Conservation (phyloP, 2,113 vertebrate species). For the Crypturellus undulatus region DNA sequence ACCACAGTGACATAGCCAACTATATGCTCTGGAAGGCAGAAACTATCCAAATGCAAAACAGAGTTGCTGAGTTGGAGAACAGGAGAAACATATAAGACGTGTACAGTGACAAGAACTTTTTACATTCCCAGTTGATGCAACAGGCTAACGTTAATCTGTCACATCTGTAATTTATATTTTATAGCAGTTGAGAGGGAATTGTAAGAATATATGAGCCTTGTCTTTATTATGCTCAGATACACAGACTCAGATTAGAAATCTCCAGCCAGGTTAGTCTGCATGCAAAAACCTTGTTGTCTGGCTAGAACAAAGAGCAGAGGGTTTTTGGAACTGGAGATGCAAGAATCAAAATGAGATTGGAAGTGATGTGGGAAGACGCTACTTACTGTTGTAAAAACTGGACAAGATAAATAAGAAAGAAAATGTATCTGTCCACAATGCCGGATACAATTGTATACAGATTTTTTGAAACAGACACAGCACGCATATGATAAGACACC, state of each 20-base stretch:
- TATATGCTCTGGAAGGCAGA: not conserved
- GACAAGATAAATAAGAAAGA: slow-evolving; percentile 1
- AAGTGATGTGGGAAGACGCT: not conserved
- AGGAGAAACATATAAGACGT: not conserved
- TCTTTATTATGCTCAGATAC: slow-evolving; percentile 45
- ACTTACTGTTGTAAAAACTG: not conserved
- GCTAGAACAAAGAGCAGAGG: slow-evolving; percentile 1
- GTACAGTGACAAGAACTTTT: not conserved
- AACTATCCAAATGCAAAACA: not conserved
- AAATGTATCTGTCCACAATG: not conserved
- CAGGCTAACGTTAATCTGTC: slow-evolving; percentile 12
- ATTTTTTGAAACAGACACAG: not conserved
- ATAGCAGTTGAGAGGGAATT: slow-evolving; percentile 37
- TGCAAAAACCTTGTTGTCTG: not conserved
- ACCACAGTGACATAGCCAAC: not conserved
- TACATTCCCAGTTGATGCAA: not conserved
- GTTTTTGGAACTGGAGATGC: not conserved
- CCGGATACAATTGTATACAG: not conserved
- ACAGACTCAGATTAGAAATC: slow-evolving; percentile 32
- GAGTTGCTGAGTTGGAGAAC: not conserved
- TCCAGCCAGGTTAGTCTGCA: slow-evolving; percentile 27
- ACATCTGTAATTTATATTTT: slow-evolving; percentile 56
- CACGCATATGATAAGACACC: not conserved
- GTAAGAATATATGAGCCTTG: slow-evolving; percentile 56
- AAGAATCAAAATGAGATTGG: slow-evolving; percentile 24